phyloP scores from a whole-genome alignment of 2,113 vertebrate genomes.

The Lycaon pictus region DNA sequence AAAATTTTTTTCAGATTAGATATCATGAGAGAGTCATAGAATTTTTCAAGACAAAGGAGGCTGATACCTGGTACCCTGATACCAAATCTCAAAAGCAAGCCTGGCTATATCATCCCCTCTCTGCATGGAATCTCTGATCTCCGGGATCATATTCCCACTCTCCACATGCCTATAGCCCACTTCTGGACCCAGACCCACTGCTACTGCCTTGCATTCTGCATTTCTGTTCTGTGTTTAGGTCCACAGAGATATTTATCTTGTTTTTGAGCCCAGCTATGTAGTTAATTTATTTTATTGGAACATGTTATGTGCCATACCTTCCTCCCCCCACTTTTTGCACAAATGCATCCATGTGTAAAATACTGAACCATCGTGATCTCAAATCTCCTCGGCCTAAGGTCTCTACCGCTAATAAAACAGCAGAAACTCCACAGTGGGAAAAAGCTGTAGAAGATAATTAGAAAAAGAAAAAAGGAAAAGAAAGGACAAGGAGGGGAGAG shows the following conservation, averaged over 20 bases:
- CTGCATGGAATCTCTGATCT: not conserved
- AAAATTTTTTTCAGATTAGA: not conserved
- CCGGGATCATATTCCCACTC: not conserved
- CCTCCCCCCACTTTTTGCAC: not conserved
- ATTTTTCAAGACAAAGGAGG: not conserved
- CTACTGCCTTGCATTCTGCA: not conserved
- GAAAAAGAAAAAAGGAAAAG: not conserved
- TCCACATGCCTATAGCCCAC: accelerated
- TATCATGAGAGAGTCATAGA: not conserved
- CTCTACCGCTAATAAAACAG: not conserved
- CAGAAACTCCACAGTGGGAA: not conserved
- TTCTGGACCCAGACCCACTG: not conserved
- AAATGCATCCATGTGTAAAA: not conserved
- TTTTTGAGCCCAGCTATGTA: not conserved
- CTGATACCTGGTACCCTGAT: too few species aligned
- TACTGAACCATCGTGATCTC: not conserved
- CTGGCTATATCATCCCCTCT: not conserved
- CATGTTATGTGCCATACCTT: not conserved
- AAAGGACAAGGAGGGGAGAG: not conserved
- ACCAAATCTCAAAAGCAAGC: not conserved
- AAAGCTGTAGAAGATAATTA: not conserved
- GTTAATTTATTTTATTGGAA: not conserved
- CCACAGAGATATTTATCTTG: not conserved
- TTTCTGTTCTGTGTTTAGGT: not conserved
- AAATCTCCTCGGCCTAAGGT: not conserved